Base-by-base conservation (phyloP, 2,797 vertebrate species). In the Gephyroberyx darwinii region DNA sequence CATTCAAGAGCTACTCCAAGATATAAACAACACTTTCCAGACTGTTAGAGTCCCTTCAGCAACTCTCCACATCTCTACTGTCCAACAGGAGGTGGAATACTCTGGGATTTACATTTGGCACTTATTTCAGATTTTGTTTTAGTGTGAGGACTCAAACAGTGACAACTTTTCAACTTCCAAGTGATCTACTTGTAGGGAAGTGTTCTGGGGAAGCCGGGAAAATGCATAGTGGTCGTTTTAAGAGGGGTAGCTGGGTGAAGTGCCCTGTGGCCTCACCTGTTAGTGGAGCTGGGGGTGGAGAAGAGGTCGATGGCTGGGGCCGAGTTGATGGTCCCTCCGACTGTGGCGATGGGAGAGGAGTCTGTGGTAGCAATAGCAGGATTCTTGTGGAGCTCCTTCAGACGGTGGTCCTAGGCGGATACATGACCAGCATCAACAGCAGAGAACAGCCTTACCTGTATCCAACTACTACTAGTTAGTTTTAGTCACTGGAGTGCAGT, bases 341-440 rank as follows among this genome's bases (percentile, higher is more conserved):
- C 86, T 10, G 93, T 94, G 1, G 95, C 96, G 71, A 96, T 94
- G 4, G 96, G 96, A 71, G 97, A 98, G 60, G 95, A 94, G 74
- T 95, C 95, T 3, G 96, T 96, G 67, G 95, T 96, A 69, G 93
- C 94, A 81, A 91, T 91, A 2, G 69, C 91, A 82, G 96, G 95
- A 92, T 96, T 96, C 92, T 96, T 98, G 81, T 95, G 95, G 79
- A 98, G 95, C 89, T 98, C 97, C 90, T 96, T 97, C 80, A 98
- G 93, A 78, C 97, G 96, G 73, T 96, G 96, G 13, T 98, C 97
- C 96, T 98, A 73, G 31, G 56, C 13, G 20, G 56, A 66, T 35
- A 14, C 6, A 43, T 19, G 10, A 10, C 14, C 31, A 53, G 4
- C 5, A 2, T 74, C 48, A 70, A 50, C 50, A 22, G 51, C 19